Base-by-base conservation (phyloP, 23 tunicate species). In the Botrylloides violaceus region DNA sequence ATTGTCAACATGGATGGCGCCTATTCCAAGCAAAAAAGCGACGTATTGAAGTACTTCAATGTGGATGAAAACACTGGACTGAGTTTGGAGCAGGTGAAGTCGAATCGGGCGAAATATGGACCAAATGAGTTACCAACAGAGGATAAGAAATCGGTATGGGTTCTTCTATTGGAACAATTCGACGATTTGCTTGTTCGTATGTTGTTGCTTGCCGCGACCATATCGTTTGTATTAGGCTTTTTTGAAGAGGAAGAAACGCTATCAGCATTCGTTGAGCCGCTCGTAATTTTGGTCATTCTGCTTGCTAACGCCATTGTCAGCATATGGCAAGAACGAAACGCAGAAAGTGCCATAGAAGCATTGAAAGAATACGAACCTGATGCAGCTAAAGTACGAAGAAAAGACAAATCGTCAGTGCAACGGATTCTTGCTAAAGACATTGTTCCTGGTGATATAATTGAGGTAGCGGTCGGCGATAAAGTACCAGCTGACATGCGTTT, bases 291-390 rank as follows among this genome's bases (percentile, higher is more conserved):
- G 20, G 62, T 87, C 20, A 94, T 94, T 73, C 68, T 94, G 22
- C 61, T 94, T 34, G 99, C 99, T 12, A 94, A 94, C 72, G 88
- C 95, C 24, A 82, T 94, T 66, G 83, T 85, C 68, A 95, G 99
- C 34, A 82, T 94, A 30, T 94, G 99, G 99, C 99, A 88, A 84
- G 99, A 94, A 61, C 66, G 94, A 57, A 94, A 94, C 49, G 99
- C 99, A 1, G 99, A 94, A 66, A 87, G 96, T 31, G 99, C 99
- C 4, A 94, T 94, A 29, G 99, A 94, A 71, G 99, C 99, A 5
- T 70, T 94, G 68, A 94, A 94, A 61, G 99, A 94, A 78, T 94
- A 94, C 49, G 99, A 94, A 74, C 94, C 99, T 4, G 99, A 94
- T 59, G 82, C 83, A 83, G 99, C 89, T 0, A 94, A 94, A 61